Evolutionary conservation across 2,113 vertebrate species (phyloP).

Genomic region (Callopanchax toddi): DNA sequence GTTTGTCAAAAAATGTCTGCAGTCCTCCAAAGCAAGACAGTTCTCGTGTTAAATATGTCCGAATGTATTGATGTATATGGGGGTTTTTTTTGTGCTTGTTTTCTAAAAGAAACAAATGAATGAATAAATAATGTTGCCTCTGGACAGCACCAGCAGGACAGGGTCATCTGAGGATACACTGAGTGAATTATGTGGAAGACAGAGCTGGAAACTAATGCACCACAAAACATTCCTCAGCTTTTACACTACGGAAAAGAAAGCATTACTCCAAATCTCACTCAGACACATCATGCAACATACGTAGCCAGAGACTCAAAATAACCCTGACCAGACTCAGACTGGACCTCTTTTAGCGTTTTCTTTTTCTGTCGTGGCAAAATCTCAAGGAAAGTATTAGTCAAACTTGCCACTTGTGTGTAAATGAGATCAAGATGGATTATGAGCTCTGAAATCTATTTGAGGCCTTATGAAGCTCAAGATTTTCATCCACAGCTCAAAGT

Average conservation of each 20-base stretch:
- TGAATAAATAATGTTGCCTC: background rate
- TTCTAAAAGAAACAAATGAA: no score
- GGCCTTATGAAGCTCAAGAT: constrained; percentile 60
- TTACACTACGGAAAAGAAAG: constrained; percentile 68
- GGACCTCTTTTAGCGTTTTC: constrained; percentile 44
- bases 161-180: constrained; percentile 73
- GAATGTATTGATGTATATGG: no score
- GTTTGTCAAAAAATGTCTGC: background rate
- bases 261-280: constrained; percentile 50
- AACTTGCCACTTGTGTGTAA: constrained; percentile 74
- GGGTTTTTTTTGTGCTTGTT: background rate
- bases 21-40: background rate
- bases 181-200: constrained; percentile 32
- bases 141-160: constrained; percentile 16
- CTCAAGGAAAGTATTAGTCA: constrained; percentile 80
- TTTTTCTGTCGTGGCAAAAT: constrained; percentile 58
- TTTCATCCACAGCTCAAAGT: constrained; percentile 64
- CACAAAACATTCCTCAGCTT: constrained; percentile 56
- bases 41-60: background rate
- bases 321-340: constrained; percentile 43
- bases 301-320: constrained; percentile 62
- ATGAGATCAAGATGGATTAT: constrained; percentile 80
- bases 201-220: constrained; percentile 66
- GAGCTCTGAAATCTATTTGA: constrained; percentile 73
- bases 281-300: constrained; percentile 26